Base-by-base conservation (phyloP, 53 echinoderm and acorn worm species). In the Temnopleurus reevesii region DNA sequence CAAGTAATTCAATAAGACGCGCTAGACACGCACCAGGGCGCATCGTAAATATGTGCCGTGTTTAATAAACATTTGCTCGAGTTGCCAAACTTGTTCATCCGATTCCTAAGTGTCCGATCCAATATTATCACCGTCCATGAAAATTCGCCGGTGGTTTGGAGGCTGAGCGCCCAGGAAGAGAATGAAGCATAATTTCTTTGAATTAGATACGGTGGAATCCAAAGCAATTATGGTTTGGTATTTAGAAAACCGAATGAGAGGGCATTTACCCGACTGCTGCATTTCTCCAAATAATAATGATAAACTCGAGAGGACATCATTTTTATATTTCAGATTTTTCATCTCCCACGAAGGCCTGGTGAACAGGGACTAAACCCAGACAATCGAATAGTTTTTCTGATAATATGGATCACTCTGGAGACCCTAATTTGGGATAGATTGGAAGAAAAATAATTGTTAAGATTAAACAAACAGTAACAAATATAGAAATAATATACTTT, bases 1-100 rank as follows among this genome's bases (percentile, higher is more conserved):
- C 54, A 35, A 31, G 83, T 83, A 83, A 83, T 83, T 83, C 54
- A 83, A 83, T 83, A 83, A 83, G 83, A 83, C 83, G 83, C 56
- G 8, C 46, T 26, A 49, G 49, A 79, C 46, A 49, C 46, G 79
- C 46, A 49, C 46, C 47, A 79, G 27, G 79, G 49, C 79, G 79
- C 79, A 47, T 47, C 49, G 49, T 79, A 79, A 49, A 79, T 49
- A 79, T 79, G 79, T 71, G 71, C 71, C 71, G 71, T 71, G 71
- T 71, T 71, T 71, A 41, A 71, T 71, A 71, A 71, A 71, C 71
- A 71, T 38, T 71, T 71, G 71, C 71, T 43, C n/a, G 38, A 71
- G 71, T 71, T 71, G 71, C 36, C 6, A 71, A 71, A 41, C 71
- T n/a, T 71, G 71, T 71, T 71, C 71, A 71, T 71, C 71, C 71